Percentiles rank a stretch among this genome's conserved stretches.
Conservation (phyloP, 2,113 vertebrate species). For the Hippocampus abdominalis region DNA sequence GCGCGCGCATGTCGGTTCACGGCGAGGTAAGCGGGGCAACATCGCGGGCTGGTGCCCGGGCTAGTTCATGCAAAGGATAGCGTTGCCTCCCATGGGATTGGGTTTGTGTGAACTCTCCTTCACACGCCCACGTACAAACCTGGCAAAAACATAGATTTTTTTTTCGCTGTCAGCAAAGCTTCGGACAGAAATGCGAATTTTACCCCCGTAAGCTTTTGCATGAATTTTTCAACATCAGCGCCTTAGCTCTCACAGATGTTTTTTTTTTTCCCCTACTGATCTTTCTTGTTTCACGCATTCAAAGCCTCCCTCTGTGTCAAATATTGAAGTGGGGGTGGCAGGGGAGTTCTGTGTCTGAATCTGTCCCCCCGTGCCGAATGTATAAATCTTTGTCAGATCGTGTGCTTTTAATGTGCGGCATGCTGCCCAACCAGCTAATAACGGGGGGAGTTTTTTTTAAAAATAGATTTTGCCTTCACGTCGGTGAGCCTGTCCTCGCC, state of each 20-base stretch:
- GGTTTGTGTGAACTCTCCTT: slow-evolving; percentile 31
- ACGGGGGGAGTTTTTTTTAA: slow-evolving; percentile 4
- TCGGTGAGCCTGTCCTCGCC: slow-evolving; percentile 4
- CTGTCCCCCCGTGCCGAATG: slow-evolving; percentile 17
- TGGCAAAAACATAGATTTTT: slow-evolving; percentile 30
- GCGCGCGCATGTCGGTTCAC: slow-evolving; percentile 17
- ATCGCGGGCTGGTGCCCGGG: slow-evolving; percentile 31
- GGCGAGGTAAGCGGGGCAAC: slow-evolving; percentile 54
- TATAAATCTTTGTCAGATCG: neutral
- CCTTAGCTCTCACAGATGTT: slow-evolving; percentile 17
- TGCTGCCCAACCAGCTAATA: slow-evolving; percentile 1
- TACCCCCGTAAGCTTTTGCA: slow-evolving; percentile 15
- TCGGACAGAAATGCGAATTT: slow-evolving; percentile 14
- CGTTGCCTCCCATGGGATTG: slow-evolving; percentile 43
- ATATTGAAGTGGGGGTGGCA: slow-evolving; percentile 7
- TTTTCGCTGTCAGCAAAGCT: slow-evolving; percentile 26
- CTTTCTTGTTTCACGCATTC: slow-evolving; percentile 8
- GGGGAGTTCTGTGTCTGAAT: slow-evolving; percentile 38
- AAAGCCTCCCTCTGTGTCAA: slow-evolving; percentile 21
- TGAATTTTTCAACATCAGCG: slow-evolving; percentile 5
- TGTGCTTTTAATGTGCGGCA: slow-evolving; percentile 2
- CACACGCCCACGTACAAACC: slow-evolving; percentile 1
- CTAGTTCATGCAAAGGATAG: slow-evolving; percentile 57
- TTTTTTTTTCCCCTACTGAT: slow-evolving; percentile 30
- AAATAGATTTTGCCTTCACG: slow-evolving; percentile 4